phyloP scores from a whole-genome alignment of 2,113 vertebrate species.

The Puntigrus tetrazona region DNA sequence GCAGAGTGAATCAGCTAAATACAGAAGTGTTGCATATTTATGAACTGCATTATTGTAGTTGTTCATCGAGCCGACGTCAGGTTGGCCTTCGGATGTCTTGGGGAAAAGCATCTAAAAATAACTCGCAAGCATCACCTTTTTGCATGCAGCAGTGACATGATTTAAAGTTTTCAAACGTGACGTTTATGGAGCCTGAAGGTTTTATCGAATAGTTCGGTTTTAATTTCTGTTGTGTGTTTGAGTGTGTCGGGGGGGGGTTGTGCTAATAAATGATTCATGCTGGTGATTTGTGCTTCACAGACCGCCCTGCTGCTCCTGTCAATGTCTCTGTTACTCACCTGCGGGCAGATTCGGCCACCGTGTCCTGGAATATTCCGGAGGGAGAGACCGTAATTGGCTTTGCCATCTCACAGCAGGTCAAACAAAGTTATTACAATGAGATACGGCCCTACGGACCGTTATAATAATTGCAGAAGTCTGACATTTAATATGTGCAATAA shows the following conservation, averaged over 20 bases:
- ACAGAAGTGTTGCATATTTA: conserved; percentile 46
- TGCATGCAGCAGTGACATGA: neutral
- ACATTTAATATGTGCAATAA: conserved; percentile 14
- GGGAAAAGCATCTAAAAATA: neutral
- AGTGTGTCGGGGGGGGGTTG: neutral
- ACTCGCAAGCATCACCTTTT: neutral
- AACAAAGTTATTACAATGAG: conserved; percentile 41
- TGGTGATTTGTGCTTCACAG: conserved; percentile 42
- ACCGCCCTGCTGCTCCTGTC: conserved; percentile 85
- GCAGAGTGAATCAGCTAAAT: conserved; percentile 31
- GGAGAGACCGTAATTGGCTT: conserved; percentile 94
- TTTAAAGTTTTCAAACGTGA: no score
- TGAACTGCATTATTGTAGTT: conserved; percentile 11
- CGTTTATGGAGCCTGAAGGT: neutral
- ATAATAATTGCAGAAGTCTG: neutral
- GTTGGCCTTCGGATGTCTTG: neutral
- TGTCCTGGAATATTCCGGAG: conserved; percentile 93
- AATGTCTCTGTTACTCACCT: conserved; percentile 94
- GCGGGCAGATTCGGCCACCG: conserved; percentile 90
- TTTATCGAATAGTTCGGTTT: neutral
- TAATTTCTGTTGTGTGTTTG: neutral
- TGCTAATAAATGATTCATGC: conserved; percentile 27
- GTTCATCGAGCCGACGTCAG: conserved; percentile 5
- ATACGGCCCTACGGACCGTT: neutral
- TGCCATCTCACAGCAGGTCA: conserved; percentile 92